Evolutionary conservation across 2,888 invertebrate genomes (phyloP), one percentile per base, ranked within the genome.

Genomic region (Prenolepis imparis): DNA sequence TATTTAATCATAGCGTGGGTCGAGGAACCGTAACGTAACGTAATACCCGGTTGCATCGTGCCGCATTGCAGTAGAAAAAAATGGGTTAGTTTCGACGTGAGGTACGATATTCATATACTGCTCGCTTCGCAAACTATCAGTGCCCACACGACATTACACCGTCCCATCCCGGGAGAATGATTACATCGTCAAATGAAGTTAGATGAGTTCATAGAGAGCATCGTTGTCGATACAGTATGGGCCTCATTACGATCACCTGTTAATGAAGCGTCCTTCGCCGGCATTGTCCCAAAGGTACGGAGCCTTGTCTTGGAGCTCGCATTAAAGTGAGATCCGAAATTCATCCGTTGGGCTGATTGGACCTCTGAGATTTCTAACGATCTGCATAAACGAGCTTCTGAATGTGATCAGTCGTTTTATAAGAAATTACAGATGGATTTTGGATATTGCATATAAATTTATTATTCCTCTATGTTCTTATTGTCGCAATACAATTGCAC

Each of bases 241-340:
- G 82, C 44, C 82, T 84, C 84, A 63, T 87, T 86, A 84, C 72
- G 63, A 87, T 86, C 77, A 81, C 75, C 81, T 73, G 83, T 86
- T 86, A 86, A 86, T 55, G 72, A 75, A 73, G 73, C 77, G 57
- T 68, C 68, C 55, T 57, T 24, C 44, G 41, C 8, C 15, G 36
- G 48, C 57, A 39, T 28, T 78, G 59, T 82, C 78, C 82, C 78
- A 21, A 8, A 57, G 55, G 75, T n/a, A 59, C 9, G 24, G 52
- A 28, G 9, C 11, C 21, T 82, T 41, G 48, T 61, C 78, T 67
- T 77, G 39, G 28, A 82, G 52, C 59, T 82, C 15, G 36, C 24
- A 72, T 82, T 67, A 77, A 82, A 28, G 67, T 52, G 55, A n/a
- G 36, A 15, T 66, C 24, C 36, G n/a, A 72, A 72, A 41, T 80